Evolutionary conservation across 2,797 vertebrate genomes (phyloP).

Genomic region (Botia kubotai): DNA sequence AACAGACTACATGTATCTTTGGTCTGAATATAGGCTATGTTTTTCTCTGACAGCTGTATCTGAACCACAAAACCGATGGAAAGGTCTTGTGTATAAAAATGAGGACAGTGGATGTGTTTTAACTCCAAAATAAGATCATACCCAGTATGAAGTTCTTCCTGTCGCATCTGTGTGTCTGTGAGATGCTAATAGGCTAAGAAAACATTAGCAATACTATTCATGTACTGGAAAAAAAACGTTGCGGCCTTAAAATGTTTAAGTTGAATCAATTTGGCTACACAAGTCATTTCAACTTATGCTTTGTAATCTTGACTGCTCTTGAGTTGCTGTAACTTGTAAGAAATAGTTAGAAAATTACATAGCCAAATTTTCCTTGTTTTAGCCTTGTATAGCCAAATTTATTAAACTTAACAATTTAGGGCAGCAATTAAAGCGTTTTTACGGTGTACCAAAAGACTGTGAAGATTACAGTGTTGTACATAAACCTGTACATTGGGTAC

Average conservation of each 20-base stretch:
- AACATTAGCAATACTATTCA: background rate
- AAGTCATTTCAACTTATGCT: no score
- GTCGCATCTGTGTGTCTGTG: background rate
- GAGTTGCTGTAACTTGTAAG: no score
- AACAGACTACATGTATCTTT: conserved; percentile 11
- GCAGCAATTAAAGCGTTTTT: no score
- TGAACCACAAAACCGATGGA: background rate
- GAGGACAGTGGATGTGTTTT: background rate
- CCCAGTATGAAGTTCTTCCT: background rate
- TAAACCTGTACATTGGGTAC: no score
- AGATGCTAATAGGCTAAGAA: background rate
- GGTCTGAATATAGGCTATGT: background rate
- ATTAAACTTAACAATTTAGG: no score
- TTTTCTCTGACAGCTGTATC: background rate
- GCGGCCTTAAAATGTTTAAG: no score
- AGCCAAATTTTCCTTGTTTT: no score
- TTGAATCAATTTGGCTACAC: no score
- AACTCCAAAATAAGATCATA: background rate
- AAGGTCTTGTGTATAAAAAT: conserved; percentile 12
- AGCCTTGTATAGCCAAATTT: no score
- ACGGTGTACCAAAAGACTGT: background rate
- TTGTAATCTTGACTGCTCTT: no score
- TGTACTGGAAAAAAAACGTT: no score
- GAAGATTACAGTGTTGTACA: background rate
- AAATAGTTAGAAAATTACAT: no score